These are phyloP conservation scores for Malurus melanocephalus DNA, from an alignment of 2,113 vertebrate genomes.

Conservation along the genomic window DNA sequence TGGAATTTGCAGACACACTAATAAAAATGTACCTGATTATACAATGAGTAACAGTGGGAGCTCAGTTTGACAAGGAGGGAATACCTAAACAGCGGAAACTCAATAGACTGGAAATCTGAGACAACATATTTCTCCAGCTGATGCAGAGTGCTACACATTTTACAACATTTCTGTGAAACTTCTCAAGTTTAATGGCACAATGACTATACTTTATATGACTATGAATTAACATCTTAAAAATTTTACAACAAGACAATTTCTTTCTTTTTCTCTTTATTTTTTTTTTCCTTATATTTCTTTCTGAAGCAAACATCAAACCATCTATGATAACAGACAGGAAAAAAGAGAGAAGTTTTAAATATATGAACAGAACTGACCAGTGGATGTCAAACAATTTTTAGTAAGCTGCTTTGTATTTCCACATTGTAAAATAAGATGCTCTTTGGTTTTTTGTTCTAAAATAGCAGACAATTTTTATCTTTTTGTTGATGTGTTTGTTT, in stretches of 20 bases:
- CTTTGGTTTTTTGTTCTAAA: neutral
- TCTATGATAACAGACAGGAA: neutral
- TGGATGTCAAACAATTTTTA: neutral
- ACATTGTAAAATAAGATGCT: neutral
- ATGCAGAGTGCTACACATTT: neutral
- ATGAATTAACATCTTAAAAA: neutral
- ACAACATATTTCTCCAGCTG: neutral
- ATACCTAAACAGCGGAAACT: neutral
- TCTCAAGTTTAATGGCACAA: neutral
- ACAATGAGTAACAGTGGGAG: neutral
- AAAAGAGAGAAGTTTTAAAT: neutral
- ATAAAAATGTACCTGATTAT: neutral
- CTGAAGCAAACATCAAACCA: neutral
- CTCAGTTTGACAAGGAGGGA: neutral
- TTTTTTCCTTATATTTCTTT: neutral
- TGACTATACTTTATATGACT: neutral
- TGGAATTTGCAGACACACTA: neutral
- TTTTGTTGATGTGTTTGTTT: neutral
- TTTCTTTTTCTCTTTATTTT: neutral
- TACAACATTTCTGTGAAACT: neutral
- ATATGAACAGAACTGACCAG: neutral
- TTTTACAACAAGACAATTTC: neutral
- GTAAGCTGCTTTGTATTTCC: neutral
- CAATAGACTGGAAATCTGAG: neutral
- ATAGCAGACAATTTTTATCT: accelerated